A percentile compares a stretch with the other conserved stretches of the same genome.
These are phyloP conservation scores for Hermaeophaga mercurialis DNA, from an alignment of 2,888 invertebrate species.

Conservation along the genomic window DNA sequence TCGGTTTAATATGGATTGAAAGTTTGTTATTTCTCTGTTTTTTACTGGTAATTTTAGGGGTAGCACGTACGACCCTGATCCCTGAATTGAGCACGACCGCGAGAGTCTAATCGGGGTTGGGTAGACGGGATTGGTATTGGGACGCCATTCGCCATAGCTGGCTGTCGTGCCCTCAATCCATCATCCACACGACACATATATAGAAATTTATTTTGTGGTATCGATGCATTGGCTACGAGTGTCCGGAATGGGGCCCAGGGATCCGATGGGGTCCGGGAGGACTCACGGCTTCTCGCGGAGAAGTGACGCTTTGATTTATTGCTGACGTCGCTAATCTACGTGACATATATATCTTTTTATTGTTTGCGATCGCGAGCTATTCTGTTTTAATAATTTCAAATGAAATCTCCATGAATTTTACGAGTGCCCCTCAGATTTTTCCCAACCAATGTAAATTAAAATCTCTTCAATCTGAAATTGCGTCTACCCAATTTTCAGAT, in stretches of 20 bases:
- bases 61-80: slow-evolving; percentile 24
- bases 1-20: no score
- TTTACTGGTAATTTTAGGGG: no score
- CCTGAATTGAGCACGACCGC: slow-evolving; percentile 43
- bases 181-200: slow-evolving; percentile 56
- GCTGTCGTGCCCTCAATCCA: slow-evolving; percentile 55
- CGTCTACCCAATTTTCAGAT: not conserved
- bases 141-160: slow-evolving; percentile 48
- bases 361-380: slow-evolving; percentile 56
- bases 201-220: slow-evolving; percentile 58
- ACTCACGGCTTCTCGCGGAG: slow-evolving; percentile 46
- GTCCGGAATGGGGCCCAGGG: slow-evolving; percentile 30
- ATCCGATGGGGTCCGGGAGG: slow-evolving; percentile 23
- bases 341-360: slow-evolving; percentile 59
- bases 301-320: slow-evolving; percentile 60
- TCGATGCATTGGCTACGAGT: slow-evolving; percentile 51
- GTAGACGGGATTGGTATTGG: slow-evolving; percentile 26
- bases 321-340: slow-evolving; percentile 59
- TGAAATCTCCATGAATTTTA: slow-evolving; percentile 27
- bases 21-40: no score
- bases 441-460: slow-evolving; percentile 2
- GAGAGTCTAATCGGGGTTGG: slow-evolving; percentile 22
- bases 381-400: slow-evolving; percentile 29
- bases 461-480: not conserved
- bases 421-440: slow-evolving; percentile 2